Conservation (phyloP, 2,888 invertebrate species). For the Torymus aiolomorphi region DNA sequence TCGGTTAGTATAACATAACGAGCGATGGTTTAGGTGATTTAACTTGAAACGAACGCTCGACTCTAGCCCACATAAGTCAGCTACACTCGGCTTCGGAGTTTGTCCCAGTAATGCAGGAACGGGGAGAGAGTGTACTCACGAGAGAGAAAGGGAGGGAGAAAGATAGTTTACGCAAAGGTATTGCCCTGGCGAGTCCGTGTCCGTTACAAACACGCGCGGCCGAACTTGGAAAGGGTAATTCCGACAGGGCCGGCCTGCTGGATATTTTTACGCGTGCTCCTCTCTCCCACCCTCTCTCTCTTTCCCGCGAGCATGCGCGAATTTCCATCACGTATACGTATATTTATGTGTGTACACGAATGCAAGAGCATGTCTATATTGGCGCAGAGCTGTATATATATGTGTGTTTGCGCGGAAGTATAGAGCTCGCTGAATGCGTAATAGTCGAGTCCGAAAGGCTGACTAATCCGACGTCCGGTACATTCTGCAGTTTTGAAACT, state of each 20-base stretch:
- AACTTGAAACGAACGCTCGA: conserved; percentile 34
- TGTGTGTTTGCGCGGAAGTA: neutral
- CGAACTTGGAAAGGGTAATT: conserved; percentile 41
- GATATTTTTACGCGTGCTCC: too few species aligned
- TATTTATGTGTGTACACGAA: neutral
- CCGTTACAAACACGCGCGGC: neutral
- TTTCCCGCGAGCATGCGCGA: neutral
- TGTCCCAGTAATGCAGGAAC: conserved; percentile 23
- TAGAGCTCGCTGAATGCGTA: conserved; percentile 19
- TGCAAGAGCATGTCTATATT: neutral
- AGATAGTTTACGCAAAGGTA: conserved; percentile 28
- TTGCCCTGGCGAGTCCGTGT: conserved; percentile 1
- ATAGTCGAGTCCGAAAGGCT: conserved; percentile 59
- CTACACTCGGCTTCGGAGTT: conserved; percentile 29
- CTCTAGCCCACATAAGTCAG: conserved; percentile 36
- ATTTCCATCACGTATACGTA: neutral
- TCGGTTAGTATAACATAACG: neutral
- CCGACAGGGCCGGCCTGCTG: neutral
- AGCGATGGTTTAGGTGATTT: conserved; percentile 31
- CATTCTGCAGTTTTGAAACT: conserved; percentile 74
- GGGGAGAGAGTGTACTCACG: neutral
- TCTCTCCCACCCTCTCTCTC: too few species aligned
- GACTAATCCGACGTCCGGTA: conserved; percentile 72
- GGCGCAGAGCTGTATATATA: neutral
- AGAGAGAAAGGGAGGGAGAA: neutral